Conservation (phyloP, 2,888 invertebrate genomes). For the Cyrtodaria siliqua region DNA sequence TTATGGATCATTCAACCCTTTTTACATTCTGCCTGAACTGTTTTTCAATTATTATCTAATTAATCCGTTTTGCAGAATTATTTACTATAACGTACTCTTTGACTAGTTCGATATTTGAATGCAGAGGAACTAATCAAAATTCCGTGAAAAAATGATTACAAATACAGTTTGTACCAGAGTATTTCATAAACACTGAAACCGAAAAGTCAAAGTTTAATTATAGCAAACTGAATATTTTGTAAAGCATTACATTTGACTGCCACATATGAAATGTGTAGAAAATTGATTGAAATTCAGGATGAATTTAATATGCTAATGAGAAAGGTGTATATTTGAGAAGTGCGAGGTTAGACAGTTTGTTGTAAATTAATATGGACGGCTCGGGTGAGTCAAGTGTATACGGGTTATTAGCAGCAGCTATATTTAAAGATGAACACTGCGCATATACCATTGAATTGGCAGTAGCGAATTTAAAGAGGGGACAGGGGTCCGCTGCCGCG, state of each 20-base stretch:
- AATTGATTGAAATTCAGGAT: constrained; percentile 8
- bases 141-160: constrained; percentile 33
- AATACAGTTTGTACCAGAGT: constrained; percentile 31
- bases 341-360: constrained; percentile 35
- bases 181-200: constrained; percentile 1
- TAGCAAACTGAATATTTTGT: background rate
- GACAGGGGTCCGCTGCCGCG: too few relatives aligned
- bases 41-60: constrained; percentile 8
- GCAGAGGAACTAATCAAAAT: constrained; percentile 41
- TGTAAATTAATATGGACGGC: constrained; percentile 40
- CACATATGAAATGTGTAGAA: background rate
- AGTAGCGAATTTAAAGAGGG: too few relatives aligned
- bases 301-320: constrained; percentile 4
- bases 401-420: background rate
- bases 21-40: too few relatives aligned
- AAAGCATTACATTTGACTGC: background rate
- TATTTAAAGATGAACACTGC: background rate
- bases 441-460: too few relatives aligned
- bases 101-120: constrained; percentile 32
- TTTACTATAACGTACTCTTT: constrained; percentile 42
- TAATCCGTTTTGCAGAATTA: constrained; percentile 24
- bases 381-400: constrained; percentile 6
- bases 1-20: too few relatives aligned
- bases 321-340: background rate
- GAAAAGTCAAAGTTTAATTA: background rate